phyloP scores from a whole-genome alignment of 2,113 vertebrate genomes.

The Poeciliopsis turrubarensis region DNA sequence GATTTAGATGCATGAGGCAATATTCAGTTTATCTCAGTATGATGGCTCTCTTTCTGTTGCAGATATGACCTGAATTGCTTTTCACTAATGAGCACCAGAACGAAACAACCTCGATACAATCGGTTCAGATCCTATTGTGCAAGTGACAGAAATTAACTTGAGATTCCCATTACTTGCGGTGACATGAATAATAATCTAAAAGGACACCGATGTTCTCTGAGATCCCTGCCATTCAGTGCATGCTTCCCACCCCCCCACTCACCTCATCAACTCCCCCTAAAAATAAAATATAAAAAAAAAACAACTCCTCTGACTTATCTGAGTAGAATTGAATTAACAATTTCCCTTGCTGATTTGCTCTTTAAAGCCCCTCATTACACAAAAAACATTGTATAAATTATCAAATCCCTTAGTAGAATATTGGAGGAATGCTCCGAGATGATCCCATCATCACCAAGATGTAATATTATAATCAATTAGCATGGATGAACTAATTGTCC shows the following conservation, averaged over 20 bases:
- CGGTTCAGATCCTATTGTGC: constrained; percentile 38
- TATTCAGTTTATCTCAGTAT: neutral
- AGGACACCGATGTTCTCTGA: constrained; percentile 39
- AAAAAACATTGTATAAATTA: constrained; percentile 73
- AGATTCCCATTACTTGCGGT: constrained; percentile 33
- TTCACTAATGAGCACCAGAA: constrained; percentile 21
- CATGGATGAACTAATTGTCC: constrained; percentile 73
- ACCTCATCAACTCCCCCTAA: too few species aligned
- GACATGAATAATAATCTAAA: constrained; percentile 57
- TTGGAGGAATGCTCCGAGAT: constrained; percentile 56
- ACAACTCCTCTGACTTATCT: constrained; percentile 41
- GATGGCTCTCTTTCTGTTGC: neutral
- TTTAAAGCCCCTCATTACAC: constrained; percentile 76
- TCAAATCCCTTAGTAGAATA: constrained; percentile 67
- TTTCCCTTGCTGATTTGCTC: constrained; percentile 72
- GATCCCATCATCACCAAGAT: constrained; percentile 69
- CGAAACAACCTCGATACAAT: constrained; percentile 53
- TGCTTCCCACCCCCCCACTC: constrained; percentile 13
- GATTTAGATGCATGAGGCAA: neutral
- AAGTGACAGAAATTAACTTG: constrained; percentile 50
- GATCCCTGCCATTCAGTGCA: constrained; percentile 43
- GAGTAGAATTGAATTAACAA: constrained; percentile 75
- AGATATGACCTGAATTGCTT: constrained; percentile 20
- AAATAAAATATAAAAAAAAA: constrained; percentile 3
- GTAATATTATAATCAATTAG: constrained; percentile 80